Percentiles rank a stretch among this genome's conserved stretches.
phyloP scores from a whole-genome alignment of 2,113 vertebrate genomes.

The Leptodactylus fuscus region DNA sequence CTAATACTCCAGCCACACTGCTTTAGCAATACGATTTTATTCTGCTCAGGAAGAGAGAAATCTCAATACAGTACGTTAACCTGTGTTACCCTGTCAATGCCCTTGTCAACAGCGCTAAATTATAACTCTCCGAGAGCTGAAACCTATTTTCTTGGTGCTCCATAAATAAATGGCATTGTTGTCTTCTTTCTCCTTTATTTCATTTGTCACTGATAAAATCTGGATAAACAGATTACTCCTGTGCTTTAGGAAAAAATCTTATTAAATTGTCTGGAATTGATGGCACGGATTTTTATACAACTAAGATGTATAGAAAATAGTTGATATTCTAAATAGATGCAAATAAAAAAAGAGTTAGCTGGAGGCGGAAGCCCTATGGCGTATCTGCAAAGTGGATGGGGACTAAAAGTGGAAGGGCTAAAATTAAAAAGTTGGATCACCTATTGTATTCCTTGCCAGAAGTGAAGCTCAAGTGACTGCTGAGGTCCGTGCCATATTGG shows the following conservation, averaged over 20 bases:
- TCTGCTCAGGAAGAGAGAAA: neutral
- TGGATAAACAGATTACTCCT: neutral
- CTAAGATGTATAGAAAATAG: neutral
- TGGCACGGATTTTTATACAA: neutral
- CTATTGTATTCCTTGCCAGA: too few relatives aligned
- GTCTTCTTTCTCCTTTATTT: neutral
- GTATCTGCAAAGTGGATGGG: too few relatives aligned
- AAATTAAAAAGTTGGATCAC: too few relatives aligned
- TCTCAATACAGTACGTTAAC: neutral
- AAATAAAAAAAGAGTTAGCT: neutral
- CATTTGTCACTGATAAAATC: neutral
- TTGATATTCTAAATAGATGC: neutral
- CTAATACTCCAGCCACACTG: neutral
- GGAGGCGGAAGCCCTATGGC: too few relatives aligned
- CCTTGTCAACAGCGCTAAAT: neutral
- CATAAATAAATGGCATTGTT: conserved; percentile 4
- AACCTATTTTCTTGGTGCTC: neutral
- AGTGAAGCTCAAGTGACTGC: too few relatives aligned
- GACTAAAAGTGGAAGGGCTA: too few relatives aligned
- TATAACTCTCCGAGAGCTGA: neutral
- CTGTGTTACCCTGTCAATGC: neutral
- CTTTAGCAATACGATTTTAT: neutral
- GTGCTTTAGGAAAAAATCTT: neutral
- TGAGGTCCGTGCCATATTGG: too few relatives aligned
- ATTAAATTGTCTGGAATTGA: neutral